Conservation (phyloP, 1,140 invertebrate species). For the Chelonus insularis region DNA sequence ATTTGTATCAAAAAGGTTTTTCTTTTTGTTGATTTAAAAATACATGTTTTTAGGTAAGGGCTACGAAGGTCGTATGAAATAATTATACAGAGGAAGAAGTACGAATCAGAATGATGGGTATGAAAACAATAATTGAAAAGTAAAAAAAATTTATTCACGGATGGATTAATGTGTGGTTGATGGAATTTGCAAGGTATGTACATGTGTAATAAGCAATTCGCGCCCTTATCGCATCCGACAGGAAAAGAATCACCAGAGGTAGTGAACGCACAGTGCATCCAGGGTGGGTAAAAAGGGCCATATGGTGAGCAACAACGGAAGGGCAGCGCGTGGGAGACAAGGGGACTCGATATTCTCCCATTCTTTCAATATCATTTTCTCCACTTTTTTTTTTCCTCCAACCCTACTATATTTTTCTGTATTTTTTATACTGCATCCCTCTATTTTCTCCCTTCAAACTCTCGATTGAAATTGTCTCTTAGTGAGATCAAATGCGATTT, state of each 20-base stretch:
- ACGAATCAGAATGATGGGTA: not conserved
- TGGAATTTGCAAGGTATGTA: slow-evolving; percentile 16
- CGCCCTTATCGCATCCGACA: slow-evolving; percentile 19
- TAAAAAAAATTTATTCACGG: not conserved
- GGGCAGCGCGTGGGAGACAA: slow-evolving; percentile 46
- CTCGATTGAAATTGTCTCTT: not conserved
- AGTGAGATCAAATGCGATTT: slow-evolving; percentile 5
- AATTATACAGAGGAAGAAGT: too few relatives aligned
- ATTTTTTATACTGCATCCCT: slow-evolving; percentile 11
- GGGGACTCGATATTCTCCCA: slow-evolving; percentile 37
- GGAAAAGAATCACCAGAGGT: slow-evolving; percentile 30
- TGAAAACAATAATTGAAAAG: not conserved
- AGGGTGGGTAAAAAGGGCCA: slow-evolving; percentile 46
- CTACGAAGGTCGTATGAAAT: too few relatives aligned
- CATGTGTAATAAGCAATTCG: slow-evolving; percentile 13
- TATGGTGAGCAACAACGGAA: slow-evolving; percentile 48
- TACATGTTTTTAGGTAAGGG: too few relatives aligned
- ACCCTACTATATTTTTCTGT: slow-evolving; percentile 38
- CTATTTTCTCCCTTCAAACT: slow-evolving; percentile 23
- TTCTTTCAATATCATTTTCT: slow-evolving; percentile 34
- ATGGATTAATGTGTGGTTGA: slow-evolving; percentile 4
- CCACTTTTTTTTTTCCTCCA: slow-evolving; percentile 29
- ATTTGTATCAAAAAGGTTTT: too few relatives aligned
- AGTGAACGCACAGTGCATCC: slow-evolving; percentile 33
- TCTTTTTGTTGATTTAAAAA: too few relatives aligned